A percentile compares a stretch with the other conserved stretches of the same genome.
These are phyloP conservation scores for Nannoperca obscura DNA, from an alignment of 2,797 vertebrate genomes.

Conservation along the genomic window DNA sequence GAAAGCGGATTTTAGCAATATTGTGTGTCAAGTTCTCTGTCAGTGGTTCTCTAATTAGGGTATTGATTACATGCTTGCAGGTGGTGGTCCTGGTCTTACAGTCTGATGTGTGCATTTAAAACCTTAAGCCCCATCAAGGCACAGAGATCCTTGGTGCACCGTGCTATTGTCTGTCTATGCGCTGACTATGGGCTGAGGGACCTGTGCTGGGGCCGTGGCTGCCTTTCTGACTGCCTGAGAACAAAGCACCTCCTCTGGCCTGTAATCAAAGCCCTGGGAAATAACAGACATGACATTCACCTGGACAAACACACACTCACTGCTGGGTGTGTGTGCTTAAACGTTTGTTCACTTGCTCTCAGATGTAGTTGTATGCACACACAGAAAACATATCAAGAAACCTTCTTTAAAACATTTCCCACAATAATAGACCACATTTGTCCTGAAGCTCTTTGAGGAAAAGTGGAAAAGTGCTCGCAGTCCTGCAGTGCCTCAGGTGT, in stretches of 20 bases:
- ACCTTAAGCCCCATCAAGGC: constrained; percentile 68
- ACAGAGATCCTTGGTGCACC: constrained; percentile 65
- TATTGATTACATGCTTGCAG: constrained; percentile 78
- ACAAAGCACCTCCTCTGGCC: constrained; percentile 81
- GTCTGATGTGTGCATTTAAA: constrained; percentile 76
- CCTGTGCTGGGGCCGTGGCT: constrained; percentile 57
- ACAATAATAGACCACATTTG: constrained; percentile 26
- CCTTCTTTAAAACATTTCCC: constrained; percentile 40
- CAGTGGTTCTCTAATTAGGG: constrained; percentile 76
- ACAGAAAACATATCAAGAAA: constrained; percentile 14
- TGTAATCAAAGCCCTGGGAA: constrained; percentile 87
- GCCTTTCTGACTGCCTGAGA: constrained; percentile 77
- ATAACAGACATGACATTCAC: constrained; percentile 79
- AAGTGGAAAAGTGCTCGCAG: constrained; percentile 51
- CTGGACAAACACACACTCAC: constrained; percentile 71
- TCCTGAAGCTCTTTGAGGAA: constrained; percentile 32
- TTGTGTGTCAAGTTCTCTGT: constrained; percentile 68
- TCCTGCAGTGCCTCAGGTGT: constrained; percentile 65
- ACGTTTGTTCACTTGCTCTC: constrained; percentile 46
- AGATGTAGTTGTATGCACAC: constrained; percentile 35
- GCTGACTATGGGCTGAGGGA: constrained; percentile 68
- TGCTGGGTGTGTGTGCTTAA: constrained; percentile 25
- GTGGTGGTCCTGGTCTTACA: constrained; percentile 67
- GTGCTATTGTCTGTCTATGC: constrained; percentile 71
- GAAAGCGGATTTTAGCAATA: constrained; percentile 56